Percentiles rank a stretch among this genome's conserved stretches.
phyloP scores from a whole-genome alignment of 2,797 vertebrate genomes.

The Falco columbarius region DNA sequence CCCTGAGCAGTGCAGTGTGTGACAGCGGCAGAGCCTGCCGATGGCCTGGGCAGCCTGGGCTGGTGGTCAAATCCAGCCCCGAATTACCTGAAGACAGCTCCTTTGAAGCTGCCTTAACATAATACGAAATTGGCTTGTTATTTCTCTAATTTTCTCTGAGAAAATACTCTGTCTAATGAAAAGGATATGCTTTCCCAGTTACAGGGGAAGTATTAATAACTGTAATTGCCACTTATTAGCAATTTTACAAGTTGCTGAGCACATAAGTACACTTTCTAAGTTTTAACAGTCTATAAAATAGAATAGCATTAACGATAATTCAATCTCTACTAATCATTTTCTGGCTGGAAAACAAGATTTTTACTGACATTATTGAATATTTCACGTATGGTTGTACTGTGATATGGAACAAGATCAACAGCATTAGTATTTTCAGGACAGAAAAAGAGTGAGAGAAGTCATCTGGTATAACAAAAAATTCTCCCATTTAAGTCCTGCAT shows the following conservation, averaged over 20 bases:
- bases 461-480: neutral
- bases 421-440: neutral
- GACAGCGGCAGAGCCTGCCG: neutral
- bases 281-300: neutral
- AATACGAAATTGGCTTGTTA: neutral
- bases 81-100: neutral
- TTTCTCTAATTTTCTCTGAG: conserved; percentile 15
- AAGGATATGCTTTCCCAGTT: conserved; percentile 3
- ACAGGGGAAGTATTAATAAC: conserved; percentile 34
- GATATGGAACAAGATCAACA: neutral
- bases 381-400: neutral
- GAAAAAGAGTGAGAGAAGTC: neutral
- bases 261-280: neutral
- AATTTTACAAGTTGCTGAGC: conserved; percentile 51
- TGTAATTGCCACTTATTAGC: conserved; percentile 34
- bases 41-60: neutral
- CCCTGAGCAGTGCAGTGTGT: neutral
- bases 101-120: neutral
- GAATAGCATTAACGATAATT: neutral
- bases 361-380: neutral
- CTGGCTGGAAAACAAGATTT: neutral
- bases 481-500: neutral
- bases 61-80: neutral
- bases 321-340: neutral
- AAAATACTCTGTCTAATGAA: neutral